Evolutionary conservation across 2,888 invertebrate species (phyloP), one percentile per base, ranked within the genome.

Genomic region (Homarus gammarus): DNA sequence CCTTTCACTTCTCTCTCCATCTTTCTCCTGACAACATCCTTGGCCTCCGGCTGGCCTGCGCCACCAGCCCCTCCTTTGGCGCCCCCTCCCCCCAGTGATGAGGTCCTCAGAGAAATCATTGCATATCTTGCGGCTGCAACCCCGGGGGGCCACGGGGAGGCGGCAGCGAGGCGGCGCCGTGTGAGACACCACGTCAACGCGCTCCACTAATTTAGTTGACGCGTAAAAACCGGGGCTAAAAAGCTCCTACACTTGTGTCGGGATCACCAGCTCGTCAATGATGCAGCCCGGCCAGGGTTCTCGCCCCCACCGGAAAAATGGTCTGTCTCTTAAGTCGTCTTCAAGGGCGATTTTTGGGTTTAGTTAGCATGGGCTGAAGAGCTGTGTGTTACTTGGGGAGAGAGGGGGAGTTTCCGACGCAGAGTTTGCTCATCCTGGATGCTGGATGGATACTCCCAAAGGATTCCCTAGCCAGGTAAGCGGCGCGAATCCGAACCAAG

Each of bases 181-280:
- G 84, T 73, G 84, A 84, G 84, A 84, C 84, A 84, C 18, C 36
- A 51, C 40, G 56, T 73, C 84, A 84, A 84, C 84, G 49, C 84
- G 84, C 84, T 84, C 84, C 84, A 73, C 84, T 84, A 84, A 84
- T 84, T 73, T 73, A 33, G 36, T n/a, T 64, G 51, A 84, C 84
- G 51, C 49, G 84, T 84, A 56, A 84, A 84, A 84, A 84, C 75
- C 56, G 73, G n/a, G 84, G 38, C 84, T 56, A 70, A 75, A 38
- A 84, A 78, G 40, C 49, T 51, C 31, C 49, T 27, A 78, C 78
- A 78, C 33, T 78, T 51, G 27, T 49, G 78, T 51, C 31, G 78
- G 78, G 49, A 78, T 78, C 78, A 49, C 78, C 78, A 33, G 78
- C 49, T 78, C 78, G 78, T 78, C 44, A 78, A 78, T 78, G 78